A percentile compares a stretch with the other conserved stretches of the same genome.
These are phyloP conservation scores for Pyrrhosoma nymphula DNA, from an alignment of 2,888 invertebrate genomes.

Conservation along the genomic window DNA sequence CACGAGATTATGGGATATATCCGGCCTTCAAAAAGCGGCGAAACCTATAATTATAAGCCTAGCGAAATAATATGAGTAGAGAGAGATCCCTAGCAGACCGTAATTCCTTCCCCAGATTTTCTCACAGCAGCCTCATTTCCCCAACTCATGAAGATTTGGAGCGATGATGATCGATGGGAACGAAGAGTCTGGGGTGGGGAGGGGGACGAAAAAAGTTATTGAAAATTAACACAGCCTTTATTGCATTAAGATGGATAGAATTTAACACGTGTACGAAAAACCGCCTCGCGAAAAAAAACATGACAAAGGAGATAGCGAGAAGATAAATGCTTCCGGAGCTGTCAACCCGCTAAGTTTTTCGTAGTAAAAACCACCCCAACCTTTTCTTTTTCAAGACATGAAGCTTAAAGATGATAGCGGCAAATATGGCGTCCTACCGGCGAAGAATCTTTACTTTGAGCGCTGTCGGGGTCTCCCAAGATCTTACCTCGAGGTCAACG, in stretches of 20 bases:
- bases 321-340: background rate
- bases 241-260: background rate
- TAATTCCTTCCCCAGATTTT: background rate
- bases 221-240: slow-evolving; percentile 42
- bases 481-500: background rate
- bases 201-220: background rate
- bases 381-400: background rate
- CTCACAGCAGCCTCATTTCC: background rate
- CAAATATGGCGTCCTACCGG: background rate
- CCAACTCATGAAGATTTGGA: background rate
- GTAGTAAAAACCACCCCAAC: background rate
- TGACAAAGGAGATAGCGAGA: background rate
- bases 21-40: slow-evolving; percentile 38
- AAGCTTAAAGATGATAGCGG: background rate
- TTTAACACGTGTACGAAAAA: slow-evolving; percentile 29
- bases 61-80: background rate
- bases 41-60: slow-evolving; percentile 41
- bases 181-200: background rate
- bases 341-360: background rate
- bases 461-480: background rate
- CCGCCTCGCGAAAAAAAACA: background rate
- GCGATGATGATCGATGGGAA: slow-evolving; percentile 6
- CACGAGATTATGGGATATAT: slow-evolving; percentile 10
- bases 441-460: background rate
- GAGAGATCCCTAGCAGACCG: background rate